Percentiles rank a stretch among this genome's conserved stretches.
Evolutionary conservation across 2,797 vertebrate genomes (phyloP).

Genomic region (Hippoglossus hippoglossus): DNA sequence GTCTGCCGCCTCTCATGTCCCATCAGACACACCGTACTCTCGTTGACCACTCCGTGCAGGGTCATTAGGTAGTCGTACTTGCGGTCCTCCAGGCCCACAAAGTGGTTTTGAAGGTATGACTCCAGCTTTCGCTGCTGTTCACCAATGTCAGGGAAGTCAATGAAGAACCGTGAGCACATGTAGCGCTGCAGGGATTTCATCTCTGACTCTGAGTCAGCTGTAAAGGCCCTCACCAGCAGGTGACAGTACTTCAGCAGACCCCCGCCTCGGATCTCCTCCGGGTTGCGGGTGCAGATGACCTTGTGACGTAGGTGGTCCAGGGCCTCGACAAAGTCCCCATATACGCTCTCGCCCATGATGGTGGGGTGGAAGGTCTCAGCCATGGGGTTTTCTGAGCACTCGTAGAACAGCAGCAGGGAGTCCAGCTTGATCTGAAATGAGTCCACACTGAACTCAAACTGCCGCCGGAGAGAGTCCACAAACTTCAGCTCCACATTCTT

Average conservation of each 20-base stretch:
- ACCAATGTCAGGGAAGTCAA: slow-evolving; percentile 97
- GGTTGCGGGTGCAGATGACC: slow-evolving; percentile 96
- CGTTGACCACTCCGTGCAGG: slow-evolving; percentile 96
- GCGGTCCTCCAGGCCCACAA: slow-evolving; percentile 98
- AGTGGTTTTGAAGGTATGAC: slow-evolving; percentile 99
- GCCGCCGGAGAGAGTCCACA: slow-evolving; percentile 96
- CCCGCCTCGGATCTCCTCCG: slow-evolving; percentile 97
- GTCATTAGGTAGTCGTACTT: slow-evolving; percentile 99
- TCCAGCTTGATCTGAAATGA: slow-evolving; percentile 99
- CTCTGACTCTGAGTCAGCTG: slow-evolving; percentile 92
- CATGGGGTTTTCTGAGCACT: slow-evolving; percentile 98
- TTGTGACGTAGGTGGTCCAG: slow-evolving; percentile 97
- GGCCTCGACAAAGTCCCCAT: slow-evolving; percentile 93
- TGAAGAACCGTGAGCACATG: slow-evolving; percentile 99
- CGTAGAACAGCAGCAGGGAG: slow-evolving; percentile 98
- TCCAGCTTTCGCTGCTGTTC: slow-evolving; percentile 99
- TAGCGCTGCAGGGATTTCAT: slow-evolving; percentile 99
- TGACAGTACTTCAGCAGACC: slow-evolving; percentile 99
- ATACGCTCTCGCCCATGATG: slow-evolving; percentile 97
- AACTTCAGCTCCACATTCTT: slow-evolving; percentile 99
- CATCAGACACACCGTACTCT: slow-evolving; percentile 99
- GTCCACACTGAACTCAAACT: slow-evolving; percentile 99
- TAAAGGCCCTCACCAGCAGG: slow-evolving; percentile 96
- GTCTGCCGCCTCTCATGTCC: slow-evolving; percentile 98
- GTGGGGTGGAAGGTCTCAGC: slow-evolving; percentile 97